Percentiles rank a stretch among this genome's conserved stretches.
Conservation (phyloP, 1,140 invertebrate genomes). For the Orius insidiosus region DNA sequence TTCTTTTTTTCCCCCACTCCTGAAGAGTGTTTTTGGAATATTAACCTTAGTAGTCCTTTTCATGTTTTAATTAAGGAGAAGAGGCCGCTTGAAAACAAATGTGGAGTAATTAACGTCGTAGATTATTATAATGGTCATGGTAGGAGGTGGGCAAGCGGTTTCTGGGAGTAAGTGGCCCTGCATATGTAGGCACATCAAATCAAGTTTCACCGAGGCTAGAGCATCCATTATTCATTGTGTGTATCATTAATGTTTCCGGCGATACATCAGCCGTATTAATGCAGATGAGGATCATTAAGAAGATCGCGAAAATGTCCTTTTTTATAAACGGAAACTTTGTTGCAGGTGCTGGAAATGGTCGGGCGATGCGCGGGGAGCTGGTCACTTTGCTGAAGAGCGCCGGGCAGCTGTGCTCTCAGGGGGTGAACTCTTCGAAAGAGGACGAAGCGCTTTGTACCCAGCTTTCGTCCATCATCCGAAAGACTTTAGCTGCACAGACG, state of each 20-base stretch:
- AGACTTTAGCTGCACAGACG: not conserved
- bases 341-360: conserved; percentile 9
- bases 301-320: not conserved
- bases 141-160: too few relatives aligned
- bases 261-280: not conserved
- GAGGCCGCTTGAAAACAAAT: too few relatives aligned
- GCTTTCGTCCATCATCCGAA: conserved; percentile 1
- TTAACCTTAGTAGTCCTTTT: too few relatives aligned
- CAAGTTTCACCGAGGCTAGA: conserved; percentile 1
- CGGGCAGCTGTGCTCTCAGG: conserved; percentile 7
- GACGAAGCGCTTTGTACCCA: conserved; percentile 3
- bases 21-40: too few relatives aligned
- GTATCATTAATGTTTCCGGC: not conserved
- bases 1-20: too few relatives aligned
- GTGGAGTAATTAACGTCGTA: too few relatives aligned
- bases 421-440: conserved; percentile 1
- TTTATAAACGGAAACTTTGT: not conserved
- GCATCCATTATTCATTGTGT: conserved; percentile 1
- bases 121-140: too few relatives aligned
- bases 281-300: not conserved
- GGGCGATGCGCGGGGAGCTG: conserved; percentile 10
- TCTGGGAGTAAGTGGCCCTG: too few relatives aligned
- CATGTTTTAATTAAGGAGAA: too few relatives aligned
- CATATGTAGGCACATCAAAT: too few relatives aligned
- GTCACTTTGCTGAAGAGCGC: conserved; percentile 9